Evolutionary conservation across 2,888 invertebrate species (phyloP), one percentile per base, ranked within the genome.

Genomic region (Troides aeacus): DNA sequence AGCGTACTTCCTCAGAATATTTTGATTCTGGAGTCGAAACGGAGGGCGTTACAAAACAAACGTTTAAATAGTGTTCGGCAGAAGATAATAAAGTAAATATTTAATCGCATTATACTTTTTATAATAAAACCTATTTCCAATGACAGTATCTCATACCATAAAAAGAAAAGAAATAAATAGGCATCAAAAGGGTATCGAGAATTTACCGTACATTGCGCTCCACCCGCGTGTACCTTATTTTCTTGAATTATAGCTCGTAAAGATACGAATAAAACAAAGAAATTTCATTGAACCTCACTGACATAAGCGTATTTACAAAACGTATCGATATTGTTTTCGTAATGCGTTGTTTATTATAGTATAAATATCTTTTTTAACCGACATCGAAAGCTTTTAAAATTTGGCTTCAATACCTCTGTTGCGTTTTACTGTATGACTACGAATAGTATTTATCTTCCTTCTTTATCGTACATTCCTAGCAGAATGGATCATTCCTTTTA

Each of bases 181-280:
- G 57, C 64, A 46, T 67, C 67, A 60, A 67, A 66, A 67, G 63
- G 46, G 70, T 61, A 67, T 53, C 18, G 57, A 57, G 61, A 67
- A 70, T 70, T 56, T 70, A 67, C 70, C 64, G 67, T 67, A 67
- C 66, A 64, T 64, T 64, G 66, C 57, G 61, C 70, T 71, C 46
- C 64, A 67, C 70, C 64, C 67, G 53, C 17, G 42, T 61, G 64
- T 71, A 58, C 67, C 70, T 71, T 71, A 70, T 70, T 70, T 70
- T 66, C 70, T 70, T 66, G 70, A 88, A 88, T 89, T 88, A 90
- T 84, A 75, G 84, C 79, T 81, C 89, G 82, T 90, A 90, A 90
- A 90, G 78, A 86, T 83, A 80, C 82, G 81, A 85, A 83, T 88
- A 86, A 89, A 89, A 88, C 84, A 83, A 82, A 80, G 75, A 78